A percentile compares a stretch with the other conserved stretches of the same genome.
Evolutionary conservation across 2,888 invertebrate species (phyloP).

Genomic region (Linnaemya vulpina): DNA sequence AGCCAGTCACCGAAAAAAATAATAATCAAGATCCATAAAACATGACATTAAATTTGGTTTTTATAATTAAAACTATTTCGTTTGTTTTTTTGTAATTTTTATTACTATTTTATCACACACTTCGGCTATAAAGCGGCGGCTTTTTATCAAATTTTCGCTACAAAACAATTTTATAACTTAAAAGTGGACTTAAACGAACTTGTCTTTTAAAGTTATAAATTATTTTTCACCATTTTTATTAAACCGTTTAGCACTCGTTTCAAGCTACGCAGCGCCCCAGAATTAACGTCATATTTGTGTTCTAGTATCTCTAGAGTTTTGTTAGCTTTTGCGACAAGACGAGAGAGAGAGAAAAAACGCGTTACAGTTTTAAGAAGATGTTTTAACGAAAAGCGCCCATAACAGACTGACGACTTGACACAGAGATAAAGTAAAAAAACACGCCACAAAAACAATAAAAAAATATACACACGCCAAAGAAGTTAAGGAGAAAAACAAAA

Average conservation of each 20-base stretch:
- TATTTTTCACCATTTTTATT: not conserved
- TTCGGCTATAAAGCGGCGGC: conserved; percentile 7
- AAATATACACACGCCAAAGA: conserved; percentile 50
- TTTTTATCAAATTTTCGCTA: not conserved
- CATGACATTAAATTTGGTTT: conserved; percentile 12
- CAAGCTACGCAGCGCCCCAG: conserved; percentile 1
- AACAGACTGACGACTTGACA: conserved; percentile 69
- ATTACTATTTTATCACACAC: not conserved
- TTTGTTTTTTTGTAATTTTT: conserved; percentile 19
- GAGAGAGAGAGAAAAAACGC: conserved; percentile 45
- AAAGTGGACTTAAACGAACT: not conserved
- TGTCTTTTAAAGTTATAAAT: not conserved
- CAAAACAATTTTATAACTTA: not conserved
- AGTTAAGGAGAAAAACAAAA: conserved; percentile 33
- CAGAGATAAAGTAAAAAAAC: conserved; percentile 64
- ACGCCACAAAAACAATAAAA: conserved; percentile 56
- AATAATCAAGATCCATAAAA: conserved; percentile 53
- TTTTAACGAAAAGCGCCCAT: conserved; percentile 70
- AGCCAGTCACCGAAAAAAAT: not conserved
- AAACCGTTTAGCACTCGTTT: not conserved
- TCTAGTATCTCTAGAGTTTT: conserved; percentile 11
- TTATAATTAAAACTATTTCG: not conserved
- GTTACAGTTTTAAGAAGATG: conserved; percentile 61
- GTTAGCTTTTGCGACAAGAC: not conserved
- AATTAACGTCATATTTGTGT: conserved; percentile 48